These are phyloP conservation scores for Anarsia innoxiella DNA, from an alignment of 2,888 invertebrate genomes.

Conservation along the genomic window DNA sequence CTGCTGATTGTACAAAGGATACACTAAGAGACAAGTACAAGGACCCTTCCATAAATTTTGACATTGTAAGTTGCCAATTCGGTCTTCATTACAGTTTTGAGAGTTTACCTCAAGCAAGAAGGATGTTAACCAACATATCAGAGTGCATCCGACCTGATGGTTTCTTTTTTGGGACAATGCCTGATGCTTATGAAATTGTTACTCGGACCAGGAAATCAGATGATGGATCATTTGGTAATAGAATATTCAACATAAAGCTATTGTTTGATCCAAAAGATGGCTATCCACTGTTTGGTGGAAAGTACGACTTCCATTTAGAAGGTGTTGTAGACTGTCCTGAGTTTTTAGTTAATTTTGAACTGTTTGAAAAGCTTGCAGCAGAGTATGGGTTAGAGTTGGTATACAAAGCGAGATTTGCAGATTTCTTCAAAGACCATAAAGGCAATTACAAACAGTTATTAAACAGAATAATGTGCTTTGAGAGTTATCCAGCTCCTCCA, in stretches of 20 bases:
- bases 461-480: slow-evolving; percentile 85
- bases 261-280: slow-evolving; percentile 77
- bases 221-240: slow-evolving; percentile 82
- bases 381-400: slow-evolving; percentile 83
- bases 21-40: slow-evolving; percentile 84
- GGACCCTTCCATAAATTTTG: slow-evolving; percentile 86
- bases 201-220: slow-evolving; percentile 78
- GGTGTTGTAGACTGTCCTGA: slow-evolving; percentile 99
- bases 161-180: slow-evolving; percentile 97
- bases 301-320: slow-evolving; percentile 96
- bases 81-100: slow-evolving; percentile 98
- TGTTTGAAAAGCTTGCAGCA: slow-evolving; percentile 82
- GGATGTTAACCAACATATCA: slow-evolving; percentile 94
- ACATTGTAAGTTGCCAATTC: slow-evolving; percentile 98
- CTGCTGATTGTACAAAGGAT: slow-evolving; percentile 93
- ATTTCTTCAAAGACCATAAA: slow-evolving; percentile 82
- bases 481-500: slow-evolving; percentile 83
- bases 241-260: slow-evolving; percentile 84
- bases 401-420: slow-evolving; percentile 82
- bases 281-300: slow-evolving; percentile 93
- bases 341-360: slow-evolving; percentile 95
- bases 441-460: slow-evolving; percentile 72
- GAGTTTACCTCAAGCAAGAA: slow-evolving; percentile 89
- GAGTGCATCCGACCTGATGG: slow-evolving; percentile 93
- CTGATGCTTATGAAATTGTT: slow-evolving; percentile 94